Base-by-base conservation (phyloP, 2,888 invertebrate genomes). In the Sesia apiformis region DNA sequence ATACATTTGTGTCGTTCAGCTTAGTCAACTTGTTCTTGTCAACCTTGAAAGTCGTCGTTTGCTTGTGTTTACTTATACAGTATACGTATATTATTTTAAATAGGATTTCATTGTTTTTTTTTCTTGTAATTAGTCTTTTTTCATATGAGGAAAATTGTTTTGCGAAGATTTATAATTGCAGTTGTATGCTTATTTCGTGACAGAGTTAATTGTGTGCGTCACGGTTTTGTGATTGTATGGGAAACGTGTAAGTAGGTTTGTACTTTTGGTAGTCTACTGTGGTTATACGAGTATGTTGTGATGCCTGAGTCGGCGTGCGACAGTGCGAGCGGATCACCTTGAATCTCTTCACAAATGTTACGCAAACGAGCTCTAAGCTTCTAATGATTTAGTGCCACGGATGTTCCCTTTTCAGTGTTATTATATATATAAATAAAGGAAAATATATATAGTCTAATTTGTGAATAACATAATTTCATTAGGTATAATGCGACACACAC, bases 281-380 rank as follows among this genome's bases (percentile, higher is more conserved):
- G 7, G 5, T 5, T 41, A 5, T 41, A 41, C 5, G 7, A 6
- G 5, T 46, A 46, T 46, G n/a, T 7, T 46, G n/a, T 46, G 6
- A 46, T 8, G 46, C 23, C 46, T 4, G 4, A 46, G 23, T 8
- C 46, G 46, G n/a, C 23, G 23, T 23, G 23, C 41, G 42, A 46
- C 38, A 52, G 51, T 38, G 67, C 60, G 68, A 86, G 84, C 65
- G 62, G 87, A 65, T 88, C 80, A 86, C 87, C 87, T 88, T 88
- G 87, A 82, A 78, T 75, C 72, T 74, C 75, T 65, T 70, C 70
- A 70, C 50, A 50, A 50, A 50, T 50, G 38, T 50, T 50, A 50
- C 38, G 39, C 39, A 50, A 50, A 50, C 38, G 38, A 38, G n/a
- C n/a, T 8, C n/a, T 46, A 46, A 46, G 46, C 23, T 7, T n/a